phyloP scores from a whole-genome alignment of 2,113 vertebrate genomes.

The Puntigrus tetrazona region DNA sequence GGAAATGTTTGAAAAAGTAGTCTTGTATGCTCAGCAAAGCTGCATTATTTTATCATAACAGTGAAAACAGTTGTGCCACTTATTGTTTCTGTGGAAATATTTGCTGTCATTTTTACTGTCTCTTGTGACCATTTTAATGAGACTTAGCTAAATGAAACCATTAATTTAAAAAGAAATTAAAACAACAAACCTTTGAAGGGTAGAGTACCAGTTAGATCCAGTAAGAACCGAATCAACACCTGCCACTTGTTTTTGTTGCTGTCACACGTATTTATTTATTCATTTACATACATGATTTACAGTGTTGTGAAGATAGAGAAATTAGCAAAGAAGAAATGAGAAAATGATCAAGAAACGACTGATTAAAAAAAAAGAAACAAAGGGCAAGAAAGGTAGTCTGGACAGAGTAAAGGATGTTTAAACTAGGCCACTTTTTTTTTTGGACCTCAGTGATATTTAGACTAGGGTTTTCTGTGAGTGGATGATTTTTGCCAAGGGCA shows the following conservation, averaged over 20 bases:
- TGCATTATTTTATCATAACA: not conserved
- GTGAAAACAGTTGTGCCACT: not conserved
- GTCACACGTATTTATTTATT: not conserved
- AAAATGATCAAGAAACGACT: not conserved
- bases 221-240: not conserved
- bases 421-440: conserved; percentile 28
- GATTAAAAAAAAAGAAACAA: not conserved
- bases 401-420: not conserved
- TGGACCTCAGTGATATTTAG: conserved; percentile 66
- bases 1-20: not conserved
- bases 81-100: not conserved
- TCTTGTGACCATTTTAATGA: not conserved
- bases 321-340: not conserved
- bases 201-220: not conserved
- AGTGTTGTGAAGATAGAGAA: not conserved
- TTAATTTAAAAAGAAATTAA: not conserved
- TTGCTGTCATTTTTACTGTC: not conserved
- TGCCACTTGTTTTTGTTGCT: not conserved
- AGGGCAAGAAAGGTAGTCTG: not conserved
- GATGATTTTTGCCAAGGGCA: conserved; percentile 52
- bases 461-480: conserved; percentile 27
- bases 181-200: not conserved
- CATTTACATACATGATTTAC: too few relatives aligned
- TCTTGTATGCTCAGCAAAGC: not conserved
- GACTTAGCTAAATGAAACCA: not conserved